phyloP scores from a whole-genome alignment of 2,888 invertebrate species.

The Zootermopsis nevadensis region DNA sequence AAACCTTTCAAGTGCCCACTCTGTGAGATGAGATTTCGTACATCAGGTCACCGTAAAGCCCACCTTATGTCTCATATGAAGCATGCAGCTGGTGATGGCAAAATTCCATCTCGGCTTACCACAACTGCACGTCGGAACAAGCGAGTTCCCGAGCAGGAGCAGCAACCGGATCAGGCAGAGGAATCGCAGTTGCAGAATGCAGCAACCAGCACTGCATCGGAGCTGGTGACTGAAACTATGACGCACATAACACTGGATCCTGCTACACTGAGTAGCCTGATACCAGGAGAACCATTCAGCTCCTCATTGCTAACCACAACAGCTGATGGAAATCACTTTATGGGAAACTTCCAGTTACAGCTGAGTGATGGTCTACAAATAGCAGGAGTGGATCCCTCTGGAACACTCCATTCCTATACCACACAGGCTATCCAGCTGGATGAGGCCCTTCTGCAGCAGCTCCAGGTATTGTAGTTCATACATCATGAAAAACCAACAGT shows the following conservation, averaged over 20 bases:
- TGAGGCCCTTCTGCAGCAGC: conserved; percentile 62
- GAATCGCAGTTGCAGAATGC: conserved; percentile 2
- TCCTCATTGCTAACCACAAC: not conserved
- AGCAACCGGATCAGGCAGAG: not conserved
- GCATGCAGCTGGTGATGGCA: not conserved
- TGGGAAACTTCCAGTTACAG: conserved; percentile 61
- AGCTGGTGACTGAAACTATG: conserved; percentile 14
- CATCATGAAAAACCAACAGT: too few relatives aligned
- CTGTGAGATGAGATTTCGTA: conserved; percentile 73
- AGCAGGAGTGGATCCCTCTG: conserved; percentile 40
- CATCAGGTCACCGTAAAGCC: conserved; percentile 73
- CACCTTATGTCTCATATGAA: conserved; percentile 60
- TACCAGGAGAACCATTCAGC: conserved; percentile 24
- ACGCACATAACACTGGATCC: conserved; percentile 37
- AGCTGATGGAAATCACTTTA: conserved; percentile 57
- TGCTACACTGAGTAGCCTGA: conserved; percentile 18
- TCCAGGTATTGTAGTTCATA: conserved; percentile 56
- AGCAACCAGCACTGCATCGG: not conserved
- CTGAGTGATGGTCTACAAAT: conserved; percentile 58
- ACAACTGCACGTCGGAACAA: conserved; percentile 23
- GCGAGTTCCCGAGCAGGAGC: not conserved
- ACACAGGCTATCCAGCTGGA: conserved; percentile 65
- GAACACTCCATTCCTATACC: conserved; percentile 54
- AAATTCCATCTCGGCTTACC: not conserved
- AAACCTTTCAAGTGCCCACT: conserved; percentile 71